Evolutionary conservation across 30 jellyfish, hydroid and myxozoan genomes (phyloP), one percentile per base, ranked within the genome.

Genomic region (Aurelia sp.): DNA sequence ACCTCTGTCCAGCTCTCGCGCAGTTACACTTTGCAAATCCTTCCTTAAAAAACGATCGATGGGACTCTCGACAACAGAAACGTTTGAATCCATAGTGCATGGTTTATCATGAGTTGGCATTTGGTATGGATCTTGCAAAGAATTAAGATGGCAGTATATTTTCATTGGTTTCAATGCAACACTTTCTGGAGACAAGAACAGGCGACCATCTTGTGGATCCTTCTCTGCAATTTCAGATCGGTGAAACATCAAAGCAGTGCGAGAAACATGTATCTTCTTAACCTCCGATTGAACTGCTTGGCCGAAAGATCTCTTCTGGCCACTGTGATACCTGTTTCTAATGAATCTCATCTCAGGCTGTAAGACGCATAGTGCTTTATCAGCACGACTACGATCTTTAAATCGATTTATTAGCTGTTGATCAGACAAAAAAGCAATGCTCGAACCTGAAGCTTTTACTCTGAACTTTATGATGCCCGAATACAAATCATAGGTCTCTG

Each of bases 181-280:
- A 5, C 74, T 73, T 51, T 90, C 97, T 40, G 58, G 87, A 22
- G 95, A 58, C n/a, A 50, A 76, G 74, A 82, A 57, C 13, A 86
- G 66, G 48, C 75, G 82, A 4, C 77, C 72, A 9, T 66, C 44
- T 13, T 59, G 74, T 21, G 62, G 82, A 31, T 66, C 71, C 12
- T 62, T 60, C 19, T 90, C 95, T 47, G 60, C 60, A 17, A 66
- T 79, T 3, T 80, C 37, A 8, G 94, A 68, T 13, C 97, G 84
- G 62, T 82, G 97, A 21, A 90, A 18, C 83, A 82, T 71, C 78
- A 90, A 73, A 18, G 92, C 76, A 5, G 94, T 76, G 27, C 95
- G 91, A 13, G 97, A 90, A 17, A 95, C 91, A 71, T 68, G 86
- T 72, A 76, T 18, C 7, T 79, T 81, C 13, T 68, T 85, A 31